These are phyloP conservation scores for Actinernus sp. DNA, from an alignment of 92 coral and sea anemone genomes.

Conservation along the genomic window DNA sequence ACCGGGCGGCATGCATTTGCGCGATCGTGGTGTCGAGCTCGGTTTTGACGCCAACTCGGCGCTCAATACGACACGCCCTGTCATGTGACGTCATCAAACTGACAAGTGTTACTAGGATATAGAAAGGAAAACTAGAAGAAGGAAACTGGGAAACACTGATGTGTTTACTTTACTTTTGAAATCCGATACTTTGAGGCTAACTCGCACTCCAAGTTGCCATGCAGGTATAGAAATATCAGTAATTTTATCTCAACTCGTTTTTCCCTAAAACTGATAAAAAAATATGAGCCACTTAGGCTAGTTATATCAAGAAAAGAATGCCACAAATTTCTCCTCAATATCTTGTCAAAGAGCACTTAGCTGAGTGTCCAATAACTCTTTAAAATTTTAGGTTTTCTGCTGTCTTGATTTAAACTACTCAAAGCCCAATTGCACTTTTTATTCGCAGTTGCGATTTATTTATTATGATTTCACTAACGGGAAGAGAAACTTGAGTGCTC, in stretches of 20 bases:
- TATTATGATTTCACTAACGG: background rate
- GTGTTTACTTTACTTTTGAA: constrained; percentile 54
- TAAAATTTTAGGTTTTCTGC: background rate
- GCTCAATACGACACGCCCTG: constrained; percentile 56
- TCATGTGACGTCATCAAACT: constrained; percentile 28
- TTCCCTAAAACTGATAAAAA: constrained; percentile 7
- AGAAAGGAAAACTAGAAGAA: constrained; percentile 1
- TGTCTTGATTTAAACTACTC: background rate
- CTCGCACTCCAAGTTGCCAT: constrained; percentile 24
- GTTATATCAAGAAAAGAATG: constrained; percentile 1
- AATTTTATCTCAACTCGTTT: background rate
- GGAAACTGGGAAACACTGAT: constrained; percentile 23
- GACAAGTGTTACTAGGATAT: constrained; percentile 18
- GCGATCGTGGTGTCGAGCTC: constrained; percentile 10
- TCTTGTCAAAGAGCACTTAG: constrained; percentile 16
- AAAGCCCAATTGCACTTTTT: too few relatives aligned
- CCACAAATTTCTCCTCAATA: constrained; percentile 5
- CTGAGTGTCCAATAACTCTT: constrained; percentile 6
- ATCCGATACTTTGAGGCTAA: constrained; percentile 30
- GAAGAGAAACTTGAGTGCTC: constrained; percentile 34
- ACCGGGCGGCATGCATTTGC: too few relatives aligned
- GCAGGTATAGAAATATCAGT: constrained; percentile 4
- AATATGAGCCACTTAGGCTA: constrained; percentile 9
- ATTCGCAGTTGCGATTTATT: constrained; percentile 2
- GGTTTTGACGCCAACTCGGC: constrained; percentile 37